Percentiles rank a stretch among this genome's conserved stretches.
Evolutionary conservation across 1,140 invertebrate genomes (phyloP).

Genomic region (Pseudoatta argentina): DNA sequence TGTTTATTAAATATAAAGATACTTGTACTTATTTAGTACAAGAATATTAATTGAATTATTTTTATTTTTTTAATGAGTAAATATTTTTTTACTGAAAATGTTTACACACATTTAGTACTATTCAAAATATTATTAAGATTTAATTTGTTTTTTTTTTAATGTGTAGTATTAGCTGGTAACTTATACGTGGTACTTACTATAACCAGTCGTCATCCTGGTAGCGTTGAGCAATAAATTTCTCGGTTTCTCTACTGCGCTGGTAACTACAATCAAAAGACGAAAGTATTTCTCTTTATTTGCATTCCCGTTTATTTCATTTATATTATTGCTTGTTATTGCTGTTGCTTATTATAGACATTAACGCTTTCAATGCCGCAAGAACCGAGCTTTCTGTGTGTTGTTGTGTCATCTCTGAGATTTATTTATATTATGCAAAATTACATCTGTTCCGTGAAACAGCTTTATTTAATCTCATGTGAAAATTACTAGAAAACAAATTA

Average conservation of each 20-base stretch:
- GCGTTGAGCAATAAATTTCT: constrained; percentile 82
- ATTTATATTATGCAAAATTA: background rate
- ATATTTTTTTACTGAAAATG: too few species aligned
- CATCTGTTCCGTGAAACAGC: background rate
- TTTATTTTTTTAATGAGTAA: too few species aligned
- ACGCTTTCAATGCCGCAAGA: constrained; percentile 31
- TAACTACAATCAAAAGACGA: constrained; percentile 76
- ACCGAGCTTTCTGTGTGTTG: constrained; percentile 25
- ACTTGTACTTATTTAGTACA: too few species aligned
- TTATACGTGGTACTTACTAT: constrained; percentile 78
- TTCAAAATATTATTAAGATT: too few species aligned
- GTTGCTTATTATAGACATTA: constrained; percentile 25
- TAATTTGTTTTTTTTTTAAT: too few species aligned
- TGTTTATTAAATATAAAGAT: too few species aligned
- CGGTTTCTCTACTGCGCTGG: constrained; percentile 81
- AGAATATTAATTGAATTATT: too few species aligned
- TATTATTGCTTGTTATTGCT: constrained; percentile 44
- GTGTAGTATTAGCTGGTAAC: too few species aligned
- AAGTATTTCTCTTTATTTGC: constrained; percentile 33
- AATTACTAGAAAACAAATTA: background rate
- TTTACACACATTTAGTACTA: too few species aligned
- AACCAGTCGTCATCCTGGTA: constrained; percentile 81
- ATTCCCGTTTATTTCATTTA: constrained; percentile 4
- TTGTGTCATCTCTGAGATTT: background rate
- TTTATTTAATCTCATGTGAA: background rate